These are phyloP conservation scores for Balanococcus diminutus DNA, from an alignment of 2,888 invertebrate species.

Conservation along the genomic window DNA sequence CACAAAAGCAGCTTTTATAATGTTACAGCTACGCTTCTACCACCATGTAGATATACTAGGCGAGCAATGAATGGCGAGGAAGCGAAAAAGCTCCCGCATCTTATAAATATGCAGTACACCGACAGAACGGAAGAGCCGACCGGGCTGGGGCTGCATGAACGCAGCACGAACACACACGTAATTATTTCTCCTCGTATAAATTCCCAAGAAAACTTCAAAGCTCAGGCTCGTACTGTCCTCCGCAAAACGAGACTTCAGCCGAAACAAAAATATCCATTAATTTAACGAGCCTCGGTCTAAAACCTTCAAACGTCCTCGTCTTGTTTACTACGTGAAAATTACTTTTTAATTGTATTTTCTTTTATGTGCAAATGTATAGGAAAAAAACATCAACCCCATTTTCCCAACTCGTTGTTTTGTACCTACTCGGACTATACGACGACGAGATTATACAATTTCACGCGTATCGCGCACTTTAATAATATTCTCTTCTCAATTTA, in stretches of 20 bases:
- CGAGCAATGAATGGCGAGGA: background rate
- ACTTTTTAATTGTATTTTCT: background rate
- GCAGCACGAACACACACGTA: background rate
- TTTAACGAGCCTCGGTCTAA: background rate
- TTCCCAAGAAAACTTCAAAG: background rate
- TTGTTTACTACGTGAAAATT: background rate
- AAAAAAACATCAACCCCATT: background rate
- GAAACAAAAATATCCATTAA: background rate
- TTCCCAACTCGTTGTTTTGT: background rate
- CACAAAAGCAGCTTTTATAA: conserved; percentile 9
- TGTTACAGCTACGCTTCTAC: background rate
- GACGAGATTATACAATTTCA: background rate
- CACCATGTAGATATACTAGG: background rate
- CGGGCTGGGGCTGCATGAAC: background rate
- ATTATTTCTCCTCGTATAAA: background rate
- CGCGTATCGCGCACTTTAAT: background rate
- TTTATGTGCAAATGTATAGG: background rate
- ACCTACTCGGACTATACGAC: background rate
- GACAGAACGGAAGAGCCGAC: background rate
- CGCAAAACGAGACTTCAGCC: background rate
- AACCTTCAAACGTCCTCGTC: background rate
- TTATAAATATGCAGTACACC: background rate
- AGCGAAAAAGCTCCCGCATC: background rate
- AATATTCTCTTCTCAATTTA: background rate
- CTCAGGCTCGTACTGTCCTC: background rate